These are phyloP conservation scores for Pseudolaguvia tuberculata DNA, from an alignment of 2,113 vertebrate genomes.

Conservation along the genomic window DNA sequence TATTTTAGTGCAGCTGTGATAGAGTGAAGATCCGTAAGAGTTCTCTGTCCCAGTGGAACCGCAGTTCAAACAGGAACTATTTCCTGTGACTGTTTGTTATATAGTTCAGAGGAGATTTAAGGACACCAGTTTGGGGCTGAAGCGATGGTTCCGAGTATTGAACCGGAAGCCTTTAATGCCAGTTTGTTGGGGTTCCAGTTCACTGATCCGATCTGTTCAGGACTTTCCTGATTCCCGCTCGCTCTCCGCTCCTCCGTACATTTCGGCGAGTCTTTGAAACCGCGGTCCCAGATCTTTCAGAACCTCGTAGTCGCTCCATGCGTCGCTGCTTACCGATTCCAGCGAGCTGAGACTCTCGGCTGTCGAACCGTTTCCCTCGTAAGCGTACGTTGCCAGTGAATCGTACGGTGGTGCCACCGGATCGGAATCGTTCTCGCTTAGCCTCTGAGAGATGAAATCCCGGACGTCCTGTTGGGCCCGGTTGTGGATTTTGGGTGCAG, in stretches of 20 bases:
- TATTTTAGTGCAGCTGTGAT: too few relatives aligned
- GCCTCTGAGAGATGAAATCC: constrained; percentile 93
- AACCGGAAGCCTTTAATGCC: too few relatives aligned
- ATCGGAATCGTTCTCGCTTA: constrained; percentile 89
- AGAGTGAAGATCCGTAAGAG: too few relatives aligned
- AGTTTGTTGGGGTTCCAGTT: background rate
- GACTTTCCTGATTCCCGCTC: constrained; percentile 83
- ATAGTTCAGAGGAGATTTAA: too few relatives aligned
- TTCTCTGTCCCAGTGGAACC: too few relatives aligned
- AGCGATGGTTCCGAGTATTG: background rate
- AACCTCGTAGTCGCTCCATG: constrained; percentile 93
- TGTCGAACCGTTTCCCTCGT: constrained; percentile 87
- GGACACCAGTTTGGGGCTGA: background rate
- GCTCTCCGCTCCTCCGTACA: constrained; percentile 88
- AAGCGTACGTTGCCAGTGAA: constrained; percentile 92
- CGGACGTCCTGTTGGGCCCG: constrained; percentile 83
- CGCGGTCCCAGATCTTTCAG: constrained; percentile 93
- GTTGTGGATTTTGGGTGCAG: constrained; percentile 69
- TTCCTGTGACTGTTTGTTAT: background rate
- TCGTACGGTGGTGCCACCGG: constrained; percentile 91
- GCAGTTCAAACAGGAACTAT: too few relatives aligned
- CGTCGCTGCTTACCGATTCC: constrained; percentile 82
- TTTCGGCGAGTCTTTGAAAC: constrained; percentile 92
- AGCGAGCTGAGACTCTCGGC: constrained; percentile 91
- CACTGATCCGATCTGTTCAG: background rate